A percentile compares a stretch with the other conserved stretches of the same genome.
These are phyloP conservation scores for Adoxophyes honmai DNA, from an alignment of 1,140 invertebrate genomes.

Conservation along the genomic window DNA sequence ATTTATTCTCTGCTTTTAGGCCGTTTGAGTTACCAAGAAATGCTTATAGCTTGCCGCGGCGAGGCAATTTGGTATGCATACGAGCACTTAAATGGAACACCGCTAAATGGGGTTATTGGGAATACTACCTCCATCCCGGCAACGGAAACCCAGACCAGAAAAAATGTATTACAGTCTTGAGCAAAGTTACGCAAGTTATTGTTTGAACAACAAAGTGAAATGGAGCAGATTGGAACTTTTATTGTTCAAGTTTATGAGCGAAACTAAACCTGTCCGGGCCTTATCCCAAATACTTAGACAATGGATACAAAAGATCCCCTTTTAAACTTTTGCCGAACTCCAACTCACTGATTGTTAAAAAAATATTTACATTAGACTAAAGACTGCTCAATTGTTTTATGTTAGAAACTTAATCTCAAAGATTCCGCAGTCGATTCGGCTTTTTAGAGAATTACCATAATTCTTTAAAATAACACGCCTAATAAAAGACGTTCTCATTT, in stretches of 20 bases:
- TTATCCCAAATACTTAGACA: not conserved
- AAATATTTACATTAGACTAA: not conserved
- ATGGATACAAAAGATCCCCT: not conserved
- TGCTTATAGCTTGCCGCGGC: not conserved
- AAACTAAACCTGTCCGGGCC: not conserved
- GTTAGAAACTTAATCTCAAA: not conserved
- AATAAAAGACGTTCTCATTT: not conserved
- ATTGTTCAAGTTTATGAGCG: not conserved
- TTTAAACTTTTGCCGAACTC: not conserved
- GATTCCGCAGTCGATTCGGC: not conserved
- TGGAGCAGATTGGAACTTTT: no score
- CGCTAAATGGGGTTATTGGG: not conserved
- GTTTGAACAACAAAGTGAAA: no score
- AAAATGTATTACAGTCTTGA: no score
- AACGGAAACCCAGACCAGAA: no score
- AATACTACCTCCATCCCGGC: not conserved
- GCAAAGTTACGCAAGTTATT: no score
- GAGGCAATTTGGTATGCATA: not conserved
- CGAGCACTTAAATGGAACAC: not conserved
- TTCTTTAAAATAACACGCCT: constrained; percentile 4
- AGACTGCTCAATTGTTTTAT: not conserved
- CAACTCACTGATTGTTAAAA: not conserved
- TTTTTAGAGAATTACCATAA: not conserved
- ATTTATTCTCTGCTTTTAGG: constrained; percentile 9
- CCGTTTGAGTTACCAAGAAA: not conserved